Percentiles rank a stretch among this genome's conserved stretches.
phyloP scores from a whole-genome alignment of 2,113 vertebrate genomes.

The Etia nguti region DNA sequence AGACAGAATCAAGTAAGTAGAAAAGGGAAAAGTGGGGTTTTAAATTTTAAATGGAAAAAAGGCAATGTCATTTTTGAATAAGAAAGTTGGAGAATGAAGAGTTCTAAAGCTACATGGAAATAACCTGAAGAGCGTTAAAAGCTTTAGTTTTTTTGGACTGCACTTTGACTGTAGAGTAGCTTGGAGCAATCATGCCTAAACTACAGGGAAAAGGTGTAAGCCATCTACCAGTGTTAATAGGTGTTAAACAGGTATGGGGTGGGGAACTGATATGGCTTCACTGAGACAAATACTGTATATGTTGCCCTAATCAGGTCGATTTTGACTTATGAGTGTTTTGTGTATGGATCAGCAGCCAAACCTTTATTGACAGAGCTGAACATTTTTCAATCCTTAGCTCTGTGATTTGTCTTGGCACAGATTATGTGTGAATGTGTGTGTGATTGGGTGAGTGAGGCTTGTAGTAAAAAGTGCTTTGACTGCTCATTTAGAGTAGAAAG shows the following conservation, averaged over 20 bases:
- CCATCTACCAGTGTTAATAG: neutral
- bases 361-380: neutral
- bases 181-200: neutral
- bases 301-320: neutral
- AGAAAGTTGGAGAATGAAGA: neutral
- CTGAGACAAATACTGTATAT: neutral
- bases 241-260: neutral
- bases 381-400: neutral
- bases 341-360: neutral
- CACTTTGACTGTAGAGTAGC: neutral
- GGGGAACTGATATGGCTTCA: neutral
- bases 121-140: neutral
- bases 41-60: neutral
- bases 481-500: neutral
- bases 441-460: neutral
- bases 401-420: neutral
- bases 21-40: neutral
- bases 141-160: neutral
- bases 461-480: neutral
- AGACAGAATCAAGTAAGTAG: neutral
- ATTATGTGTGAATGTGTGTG: neutral
- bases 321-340: neutral
- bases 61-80: neutral
- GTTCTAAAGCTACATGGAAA: neutral
- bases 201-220: neutral